Percentiles rank a stretch among this genome's conserved stretches.
phyloP scores from a whole-genome alignment of 2,113 vertebrate genomes.

The Dolichotis patagonum region DNA sequence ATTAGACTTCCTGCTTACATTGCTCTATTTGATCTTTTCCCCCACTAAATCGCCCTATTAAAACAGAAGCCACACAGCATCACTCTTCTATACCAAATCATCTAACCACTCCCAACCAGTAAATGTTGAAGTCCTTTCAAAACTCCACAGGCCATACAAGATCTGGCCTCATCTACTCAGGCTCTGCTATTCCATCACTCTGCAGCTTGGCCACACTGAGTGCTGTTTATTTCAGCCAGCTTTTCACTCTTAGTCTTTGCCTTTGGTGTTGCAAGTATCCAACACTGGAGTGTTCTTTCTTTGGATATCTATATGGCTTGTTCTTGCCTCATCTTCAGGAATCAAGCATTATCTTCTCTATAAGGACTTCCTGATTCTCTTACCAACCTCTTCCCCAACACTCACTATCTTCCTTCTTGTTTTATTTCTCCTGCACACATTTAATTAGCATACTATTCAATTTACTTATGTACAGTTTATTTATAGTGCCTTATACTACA shows the following conservation, averaged over 20 bases:
- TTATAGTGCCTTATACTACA: neutral
- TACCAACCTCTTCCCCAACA: neutral
- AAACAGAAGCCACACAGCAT: neutral
- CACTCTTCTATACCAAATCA: neutral
- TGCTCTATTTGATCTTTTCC: neutral
- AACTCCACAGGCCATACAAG: neutral
- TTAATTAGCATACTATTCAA: neutral
- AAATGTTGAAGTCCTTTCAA: neutral
- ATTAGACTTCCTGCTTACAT: neutral
- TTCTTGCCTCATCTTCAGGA: neutral
- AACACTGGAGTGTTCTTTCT: neutral
- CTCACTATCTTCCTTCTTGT: neutral
- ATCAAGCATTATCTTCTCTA: neutral
- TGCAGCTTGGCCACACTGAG: neutral
- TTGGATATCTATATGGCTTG: neutral
- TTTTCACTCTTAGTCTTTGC: neutral
- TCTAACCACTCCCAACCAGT: neutral
- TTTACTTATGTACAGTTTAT: neutral
- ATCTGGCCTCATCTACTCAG: neutral
- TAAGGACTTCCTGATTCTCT: neutral
- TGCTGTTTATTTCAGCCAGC: neutral
- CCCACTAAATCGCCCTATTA: neutral
- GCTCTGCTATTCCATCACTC: neutral
- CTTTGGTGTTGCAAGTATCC: neutral
- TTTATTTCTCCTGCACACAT: conserved; percentile 1